Conservation (phyloP, 1,140 invertebrate species). For the Lysiphlebus fabarum region DNA sequence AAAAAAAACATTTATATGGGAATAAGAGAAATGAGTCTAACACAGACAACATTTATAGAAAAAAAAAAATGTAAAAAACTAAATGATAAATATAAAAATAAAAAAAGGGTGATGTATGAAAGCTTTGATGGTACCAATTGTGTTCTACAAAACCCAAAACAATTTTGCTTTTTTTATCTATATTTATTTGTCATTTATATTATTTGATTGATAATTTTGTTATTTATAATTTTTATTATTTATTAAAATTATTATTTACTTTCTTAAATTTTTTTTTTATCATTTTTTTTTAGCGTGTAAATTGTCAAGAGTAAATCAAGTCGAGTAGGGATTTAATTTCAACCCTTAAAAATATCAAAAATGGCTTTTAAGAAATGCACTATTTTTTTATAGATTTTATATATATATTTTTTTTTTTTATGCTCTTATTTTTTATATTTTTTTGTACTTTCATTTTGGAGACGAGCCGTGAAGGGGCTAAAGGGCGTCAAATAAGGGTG, state of each 20-base stretch:
- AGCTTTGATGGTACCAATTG: slow-evolving; percentile 23
- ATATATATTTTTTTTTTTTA: too few relatives aligned
- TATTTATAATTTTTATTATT: slow-evolving; percentile 11
- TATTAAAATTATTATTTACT: slow-evolving; percentile 5
- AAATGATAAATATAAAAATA: slow-evolving; percentile 16
- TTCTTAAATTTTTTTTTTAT: slow-evolving; percentile 21
- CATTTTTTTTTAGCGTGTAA: slow-evolving; percentile 28
- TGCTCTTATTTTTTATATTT: too few relatives aligned
- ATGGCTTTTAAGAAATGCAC: slow-evolving; percentile 36
- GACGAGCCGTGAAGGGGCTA: slow-evolving; percentile 36
- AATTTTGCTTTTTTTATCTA: slow-evolving; percentile 40
- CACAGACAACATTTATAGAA: too few relatives aligned
- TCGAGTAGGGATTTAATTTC: slow-evolving; percentile 56
- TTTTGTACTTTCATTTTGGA: slow-evolving; percentile 20
- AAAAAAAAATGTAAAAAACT: too few relatives aligned
- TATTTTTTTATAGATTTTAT: slow-evolving; percentile 9
- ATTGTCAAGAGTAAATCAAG: slow-evolving; percentile 38
- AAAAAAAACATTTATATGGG: too few relatives aligned
- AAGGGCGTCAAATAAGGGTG: slow-evolving; percentile 31
- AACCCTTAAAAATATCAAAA: slow-evolving; percentile 51
- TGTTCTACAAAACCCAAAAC: slow-evolving; percentile 50
- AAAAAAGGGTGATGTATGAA: slow-evolving; percentile 21
- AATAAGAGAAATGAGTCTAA: slow-evolving; percentile 22
- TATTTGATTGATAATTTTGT: too few relatives aligned
- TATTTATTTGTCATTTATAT: slow-evolving; percentile 54